Base-by-base conservation (phyloP, 2,888 invertebrate genomes). In the Julus scanicus region DNA sequence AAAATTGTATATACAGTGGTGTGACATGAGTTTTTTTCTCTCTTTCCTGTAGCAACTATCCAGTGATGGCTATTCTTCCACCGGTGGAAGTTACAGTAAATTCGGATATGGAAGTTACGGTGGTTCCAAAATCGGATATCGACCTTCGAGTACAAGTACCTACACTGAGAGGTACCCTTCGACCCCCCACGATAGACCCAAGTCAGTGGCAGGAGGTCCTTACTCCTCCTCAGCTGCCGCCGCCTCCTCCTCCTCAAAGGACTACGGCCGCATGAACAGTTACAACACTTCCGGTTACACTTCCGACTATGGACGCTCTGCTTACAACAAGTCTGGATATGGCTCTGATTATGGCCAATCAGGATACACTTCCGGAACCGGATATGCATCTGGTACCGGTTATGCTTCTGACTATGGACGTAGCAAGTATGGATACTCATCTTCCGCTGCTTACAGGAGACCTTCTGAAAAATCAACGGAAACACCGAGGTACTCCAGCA, bases 311-410 rank as follows among this genome's bases (percentile, higher is more conserved):
- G 29, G 29, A 29, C 29, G 29, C 29, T 29, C 29, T 29, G 29
- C 29, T 29, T 29, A 29, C 29, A 5, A 17, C 40, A 20, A 13
- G 13, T 9, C 86, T 40, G 88, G 88, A 8, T 88, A 88, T 53
- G 85, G 48, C 15, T 88, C 88, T 17, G 88, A 88, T 86, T 88
- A 88, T 39, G 88, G 88, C n/a, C 48, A 57, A n/a, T 88, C 88
- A 11, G 88, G 88, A 8, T 88, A 88, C 85, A 39, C 49, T 39
- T 88, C 88, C 39, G 87, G 87, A 9, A 20, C 39, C 40, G 53
- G 44, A 3, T 88, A 40, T 29, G 29, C 63, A 87, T 84, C 40
- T n/a, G 37, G 44, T 37, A 86, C 87, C 29, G 87, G 87, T 1
- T 87, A 87, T 29, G 88, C 20, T 20, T 88, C 88, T 8, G 88